Conservation (phyloP, 2,888 invertebrate species). For the Piscicola geometra region DNA sequence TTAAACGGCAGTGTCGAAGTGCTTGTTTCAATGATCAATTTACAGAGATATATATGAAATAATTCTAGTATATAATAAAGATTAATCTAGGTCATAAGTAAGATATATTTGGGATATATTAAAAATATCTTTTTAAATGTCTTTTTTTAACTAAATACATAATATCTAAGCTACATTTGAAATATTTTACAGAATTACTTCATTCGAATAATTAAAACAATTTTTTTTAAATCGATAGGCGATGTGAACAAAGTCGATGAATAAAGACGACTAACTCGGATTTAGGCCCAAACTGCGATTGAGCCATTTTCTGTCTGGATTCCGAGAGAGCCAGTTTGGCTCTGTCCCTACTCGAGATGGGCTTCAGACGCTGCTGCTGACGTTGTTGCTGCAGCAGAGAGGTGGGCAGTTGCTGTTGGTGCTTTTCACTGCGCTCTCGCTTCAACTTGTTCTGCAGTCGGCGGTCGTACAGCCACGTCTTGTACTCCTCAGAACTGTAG, state of each 20-base stretch:
- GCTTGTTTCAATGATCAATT: too few species aligned
- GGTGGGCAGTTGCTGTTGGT: neutral
- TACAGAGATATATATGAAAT: neutral
- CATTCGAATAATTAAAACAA: too few species aligned
- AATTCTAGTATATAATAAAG: neutral
- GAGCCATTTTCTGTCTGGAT: conserved; percentile 29
- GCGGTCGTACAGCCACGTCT: conserved; percentile 39
- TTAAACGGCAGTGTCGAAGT: neutral
- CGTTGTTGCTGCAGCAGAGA: neutral
- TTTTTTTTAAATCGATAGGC: too few species aligned
- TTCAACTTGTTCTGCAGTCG: conserved; percentile 26
- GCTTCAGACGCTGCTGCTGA: conserved; percentile 2
- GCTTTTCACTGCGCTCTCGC: conserved; percentile 2
- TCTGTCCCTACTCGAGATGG: conserved; percentile 18
- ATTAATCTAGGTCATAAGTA: neutral
- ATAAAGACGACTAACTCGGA: neutral
- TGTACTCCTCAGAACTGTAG: conserved; percentile 44
- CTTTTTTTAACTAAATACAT: too few species aligned
- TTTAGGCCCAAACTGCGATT: conserved; percentile 7
- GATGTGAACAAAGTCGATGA: too few species aligned
- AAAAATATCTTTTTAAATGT: too few species aligned
- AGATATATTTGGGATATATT: neutral
- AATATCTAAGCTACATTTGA: too few species aligned
- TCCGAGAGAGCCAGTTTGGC: conserved; percentile 22
- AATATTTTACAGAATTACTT: too few species aligned